Evolutionary conservation across 2,797 vertebrate species (phyloP), one percentile per base, ranked within the genome.

Genomic region (Rhinichthys osculus): DNA sequence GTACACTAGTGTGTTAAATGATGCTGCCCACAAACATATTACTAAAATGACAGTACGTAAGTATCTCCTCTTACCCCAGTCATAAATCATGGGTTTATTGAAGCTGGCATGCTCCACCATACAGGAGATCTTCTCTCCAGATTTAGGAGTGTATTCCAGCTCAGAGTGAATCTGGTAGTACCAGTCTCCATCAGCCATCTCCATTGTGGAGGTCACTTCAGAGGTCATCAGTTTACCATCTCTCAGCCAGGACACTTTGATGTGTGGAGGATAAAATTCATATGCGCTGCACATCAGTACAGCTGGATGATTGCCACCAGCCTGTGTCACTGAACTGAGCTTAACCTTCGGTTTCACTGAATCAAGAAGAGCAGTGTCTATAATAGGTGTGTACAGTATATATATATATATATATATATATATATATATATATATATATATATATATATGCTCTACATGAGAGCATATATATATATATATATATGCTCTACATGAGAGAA

Each of bases 191-290:
- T 64, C 62, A 64, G 62, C 62, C 62, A 64, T 7, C 62, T 64
- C 62, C 27, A 64, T 64, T 30, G 27, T 30, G 7, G 62, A 33
- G 1, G 44, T 86, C 42, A 66, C 21, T 38, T 86, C 79, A 21
- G 85, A 62, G 14, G 40, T 81, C 52, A 92, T 40, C 4, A 44
- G 57, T 23, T 76, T 11, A 33, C 91, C 90, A 0, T 94, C 90
- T 80, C 86, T 93, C 88, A 74, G 70, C 94, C 94, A 94, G 33
- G 85, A 82, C 50, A 89, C 47, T 23, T 54, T 50, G 52, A 89
- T 17, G 30, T 47, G 27, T 16, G 88, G 86, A 64, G 83, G 85
- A 80, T 64, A 64, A 64, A 64, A 64, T 3, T 64, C 62, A 30
- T 30, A 64, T 30, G 62, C 62, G 13, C 62, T 64, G 14, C 62